Evolutionary conservation across 2,888 invertebrate genomes (phyloP), one percentile per base, ranked within the genome.

Genomic region (Criorhina ranunculi): DNA sequence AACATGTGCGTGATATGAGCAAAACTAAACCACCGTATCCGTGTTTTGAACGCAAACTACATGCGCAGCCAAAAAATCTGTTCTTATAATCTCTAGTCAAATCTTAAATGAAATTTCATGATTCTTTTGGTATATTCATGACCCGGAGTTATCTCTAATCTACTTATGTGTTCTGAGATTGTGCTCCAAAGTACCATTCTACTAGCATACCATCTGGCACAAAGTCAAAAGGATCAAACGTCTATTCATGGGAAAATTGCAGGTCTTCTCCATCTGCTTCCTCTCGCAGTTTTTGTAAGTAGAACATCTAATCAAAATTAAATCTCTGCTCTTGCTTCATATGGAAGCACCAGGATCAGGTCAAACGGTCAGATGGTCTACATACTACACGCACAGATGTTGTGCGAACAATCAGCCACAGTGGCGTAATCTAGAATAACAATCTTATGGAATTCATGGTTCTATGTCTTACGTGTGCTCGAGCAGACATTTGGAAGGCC

Each of bases 281-380:
- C 37, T 11, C 11, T 15, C 6, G 12, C 17, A 40, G 24, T 24
- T 19, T n/a, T n/a, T n/a, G n/a, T n/a, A 57, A 66, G 19, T 59
- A 44, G 66, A 67, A 51, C 57, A 69, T 15, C 51, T 73, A 49
- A 79, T 83, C 79, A 55, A 67, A 83, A 83, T 75, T 62, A 79
- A 83, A 83, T 83, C 83, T 75, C 17, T 42, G 37, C n/a, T 62
- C 12, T n/a, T 69, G 24, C 55, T 51, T 24, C 33, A 46, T 55
- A 69, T 55, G 9, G 44, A 29, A 24, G 33, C 37, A 55, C 62
- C 73, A 69, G 62, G 62, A 69, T 57, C 67, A 60, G 79, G 73
- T 79, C 79, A 83, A 79, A 83, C 29, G 67, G 62, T 79, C 83
- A 79, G 62, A 67, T 75, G 67, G 73, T 49, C 53, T 37, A 44